Percentiles rank a stretch among this genome's conserved stretches.
phyloP scores from a whole-genome alignment of 2,888 invertebrate species.

The Ichneumon xanthorius region DNA sequence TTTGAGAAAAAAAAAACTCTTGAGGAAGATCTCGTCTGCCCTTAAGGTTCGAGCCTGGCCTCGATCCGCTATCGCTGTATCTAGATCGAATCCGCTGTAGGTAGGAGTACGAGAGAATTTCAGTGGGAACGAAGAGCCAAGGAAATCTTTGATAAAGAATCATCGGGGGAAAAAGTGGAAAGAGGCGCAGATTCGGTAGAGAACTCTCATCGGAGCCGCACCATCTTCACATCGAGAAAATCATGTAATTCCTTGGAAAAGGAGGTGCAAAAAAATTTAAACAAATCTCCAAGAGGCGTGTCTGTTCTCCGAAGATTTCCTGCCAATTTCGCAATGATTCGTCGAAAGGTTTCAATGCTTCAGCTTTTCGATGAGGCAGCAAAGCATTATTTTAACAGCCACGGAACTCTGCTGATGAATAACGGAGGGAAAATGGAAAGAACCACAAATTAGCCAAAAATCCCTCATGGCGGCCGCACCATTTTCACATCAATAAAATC shows the following conservation, averaged over 20 bases:
- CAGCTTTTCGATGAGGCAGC: too few relatives aligned
- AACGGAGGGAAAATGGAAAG: too few relatives aligned
- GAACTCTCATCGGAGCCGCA: neutral
- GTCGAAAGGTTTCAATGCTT: neutral
- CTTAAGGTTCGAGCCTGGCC: constrained; percentile 72
- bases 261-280: neutral
- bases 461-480: neutral
- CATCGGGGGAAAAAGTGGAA: neutral
- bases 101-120: constrained; percentile 12
- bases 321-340: neutral
- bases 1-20: constrained; percentile 77
- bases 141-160: neutral
- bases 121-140: neutral
- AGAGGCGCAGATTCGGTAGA: neutral
- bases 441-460: neutral
- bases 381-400: neutral
- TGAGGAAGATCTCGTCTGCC: constrained; percentile 69
- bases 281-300: neutral
- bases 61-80: constrained; percentile 68
- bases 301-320: neutral
- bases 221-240: neutral
- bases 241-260: neutral
- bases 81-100: constrained; percentile 31
- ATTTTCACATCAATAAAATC: neutral
- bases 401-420: too few relatives aligned